phyloP scores from a whole-genome alignment of 2,888 invertebrate species.

The Coecobrya sp. region DNA sequence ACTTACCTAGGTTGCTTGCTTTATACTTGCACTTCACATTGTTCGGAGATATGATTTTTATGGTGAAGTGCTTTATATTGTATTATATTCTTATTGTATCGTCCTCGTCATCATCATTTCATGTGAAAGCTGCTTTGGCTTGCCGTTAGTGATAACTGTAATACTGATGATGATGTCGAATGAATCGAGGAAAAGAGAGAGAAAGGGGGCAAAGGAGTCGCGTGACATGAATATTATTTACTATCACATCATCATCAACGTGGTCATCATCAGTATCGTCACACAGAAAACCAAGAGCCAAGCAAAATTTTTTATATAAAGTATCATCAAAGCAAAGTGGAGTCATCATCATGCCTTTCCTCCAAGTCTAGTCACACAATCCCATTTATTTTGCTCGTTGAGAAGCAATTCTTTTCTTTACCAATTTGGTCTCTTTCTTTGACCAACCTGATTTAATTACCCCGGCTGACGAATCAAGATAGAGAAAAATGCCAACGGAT shows the following conservation, averaged over 20 bases:
- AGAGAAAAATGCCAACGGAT: constrained; percentile 63
- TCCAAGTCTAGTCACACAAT: constrained; percentile 29
- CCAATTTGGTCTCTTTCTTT: constrained; percentile 45
- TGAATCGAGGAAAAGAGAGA: not conserved
- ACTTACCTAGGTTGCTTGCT: not conserved
- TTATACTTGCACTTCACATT: too few relatives aligned
- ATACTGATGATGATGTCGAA: constrained; percentile 61
- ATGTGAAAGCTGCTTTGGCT: constrained; percentile 1
- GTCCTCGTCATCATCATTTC: constrained; percentile 37
- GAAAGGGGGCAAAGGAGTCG: constrained; percentile 66
- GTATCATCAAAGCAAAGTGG: constrained; percentile 1
- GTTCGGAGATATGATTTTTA: too few relatives aligned
- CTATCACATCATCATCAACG: constrained; percentile 54
- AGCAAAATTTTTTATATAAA: constrained; percentile 58
- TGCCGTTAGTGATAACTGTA: constrained; percentile 51
- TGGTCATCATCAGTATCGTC: constrained; percentile 42
- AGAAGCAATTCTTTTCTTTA: constrained; percentile 23
- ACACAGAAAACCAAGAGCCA: constrained; percentile 17
- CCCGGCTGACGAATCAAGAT: constrained; percentile 16
- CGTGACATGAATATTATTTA: constrained; percentile 80
- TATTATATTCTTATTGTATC: not conserved
- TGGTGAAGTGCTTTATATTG: constrained; percentile 7
- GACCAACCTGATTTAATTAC: constrained; percentile 70
- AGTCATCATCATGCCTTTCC: not conserved
- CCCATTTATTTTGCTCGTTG: not conserved